phyloP scores from a whole-genome alignment of 2,888 invertebrate species.

The Maniola hyperantus region DNA sequence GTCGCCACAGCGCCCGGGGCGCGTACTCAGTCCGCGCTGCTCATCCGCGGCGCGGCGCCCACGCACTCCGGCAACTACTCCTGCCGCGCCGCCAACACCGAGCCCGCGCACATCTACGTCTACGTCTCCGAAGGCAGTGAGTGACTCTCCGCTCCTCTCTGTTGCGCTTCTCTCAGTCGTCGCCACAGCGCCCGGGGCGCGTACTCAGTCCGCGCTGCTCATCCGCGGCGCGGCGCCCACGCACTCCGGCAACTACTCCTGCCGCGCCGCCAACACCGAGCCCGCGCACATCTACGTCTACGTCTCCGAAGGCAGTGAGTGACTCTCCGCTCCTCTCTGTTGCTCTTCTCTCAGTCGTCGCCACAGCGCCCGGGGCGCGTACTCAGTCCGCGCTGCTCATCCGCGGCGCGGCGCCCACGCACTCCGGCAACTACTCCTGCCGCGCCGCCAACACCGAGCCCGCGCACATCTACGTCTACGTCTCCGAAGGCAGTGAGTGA shows the following conservation, averaged over 20 bases:
- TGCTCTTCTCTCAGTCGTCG: conserved; percentile 85
- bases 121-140: conserved; percentile 93
- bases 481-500: conserved; percentile 89
- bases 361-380: conserved; percentile 91
- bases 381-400: conserved; percentile 94
- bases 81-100: conserved; percentile 94
- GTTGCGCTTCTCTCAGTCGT: conserved; percentile 84
- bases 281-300: conserved; percentile 94
- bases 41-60: conserved; percentile 87
- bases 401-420: conserved; percentile 86
- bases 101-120: conserved; percentile 94
- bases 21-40: conserved; percentile 92
- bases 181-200: conserved; percentile 91
- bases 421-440: conserved; percentile 96
- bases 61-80: conserved; percentile 96
- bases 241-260: conserved; percentile 96
- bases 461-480: conserved; percentile 94
- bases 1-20: conserved; percentile 93
- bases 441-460: conserved; percentile 94
- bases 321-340: neutral
- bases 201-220: conserved; percentile 92
- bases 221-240: conserved; percentile 88
- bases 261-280: conserved; percentile 94
- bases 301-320: conserved; percentile 90
- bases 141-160: neutral